Evolutionary conservation across 2,113 vertebrate species (phyloP), one percentile per base, ranked within the genome.

Genomic region (Scortum barcoo): DNA sequence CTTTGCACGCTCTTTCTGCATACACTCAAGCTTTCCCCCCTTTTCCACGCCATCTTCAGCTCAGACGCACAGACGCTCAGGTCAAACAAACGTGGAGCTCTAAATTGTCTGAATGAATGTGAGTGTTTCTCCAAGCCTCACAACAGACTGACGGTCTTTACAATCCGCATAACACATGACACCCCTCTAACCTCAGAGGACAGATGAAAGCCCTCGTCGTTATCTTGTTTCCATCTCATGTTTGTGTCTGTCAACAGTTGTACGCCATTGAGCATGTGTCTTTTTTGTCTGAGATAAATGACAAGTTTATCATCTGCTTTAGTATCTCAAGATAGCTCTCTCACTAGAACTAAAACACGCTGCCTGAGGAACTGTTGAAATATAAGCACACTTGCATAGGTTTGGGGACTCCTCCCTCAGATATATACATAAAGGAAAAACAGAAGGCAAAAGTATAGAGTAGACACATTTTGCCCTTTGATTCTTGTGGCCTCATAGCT

Each of bases 181-280:
- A 53, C 12, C 28, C 28, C 8, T 73, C n/a, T 61, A 40, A 36
- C 50, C n/a, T 78, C 22, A 44, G 73, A 69, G 17, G 60, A 63
- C 22, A 24, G 60, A 66, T 76, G 51, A 83, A 76, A 69, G 28
- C 42, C 30, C 24, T 36, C 73, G 57, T 61, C 73, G 63, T 87
- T 61, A 76, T 88, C 58, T 85, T 44, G 51, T 53, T 87, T 81
- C 69, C 38, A 84, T 77, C 40, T 72, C 22, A 65, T 86, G 56
- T 26, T 79, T 44, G 61, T 78, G 58, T 30, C 24, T 67, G 73
- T 78, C 60, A 53, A 53, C 60, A 53, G 53, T 85, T 80, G 33
- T 81, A 42, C 58, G 38, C 50, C 40, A 74, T 48, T 58, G 68
- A 77, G 40, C 33, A 22, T 50, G 61, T 60, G 36, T 69, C 17